Conservation (phyloP, 2,888 invertebrate species). For the Sinelater perroti region DNA sequence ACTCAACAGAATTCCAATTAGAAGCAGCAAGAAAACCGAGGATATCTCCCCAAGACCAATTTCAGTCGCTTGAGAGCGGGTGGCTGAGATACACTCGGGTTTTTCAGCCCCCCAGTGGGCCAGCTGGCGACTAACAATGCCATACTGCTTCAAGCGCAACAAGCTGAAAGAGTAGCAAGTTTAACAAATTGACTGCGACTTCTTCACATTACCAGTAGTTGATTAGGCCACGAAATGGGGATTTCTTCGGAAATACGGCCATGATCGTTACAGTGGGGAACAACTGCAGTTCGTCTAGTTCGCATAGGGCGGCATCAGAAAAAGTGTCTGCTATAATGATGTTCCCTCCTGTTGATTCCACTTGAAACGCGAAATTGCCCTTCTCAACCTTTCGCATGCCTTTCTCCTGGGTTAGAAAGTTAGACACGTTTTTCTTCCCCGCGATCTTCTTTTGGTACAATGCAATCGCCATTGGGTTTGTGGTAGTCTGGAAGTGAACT, state of each 20-base stretch:
- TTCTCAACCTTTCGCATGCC: slow-evolving; percentile 50
- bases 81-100: slow-evolving; percentile 50
- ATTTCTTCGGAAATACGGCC: slow-evolving; percentile 51
- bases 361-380: slow-evolving; percentile 56
- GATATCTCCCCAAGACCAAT: slow-evolving; percentile 51
- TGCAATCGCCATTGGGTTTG: slow-evolving; percentile 66
- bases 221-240: slow-evolving; percentile 54
- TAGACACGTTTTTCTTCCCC: slow-evolving; percentile 39
- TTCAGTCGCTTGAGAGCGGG: slow-evolving; percentile 39
- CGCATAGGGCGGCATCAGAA: slow-evolving; percentile 52
- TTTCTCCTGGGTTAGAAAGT: slow-evolving; percentile 47
- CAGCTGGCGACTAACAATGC: slow-evolving; percentile 48
- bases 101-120: slow-evolving; percentile 52
- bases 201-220: slow-evolving; percentile 53
- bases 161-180: slow-evolving; percentile 44
- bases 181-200: background rate
- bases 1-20: slow-evolving; percentile 16
- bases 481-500: slow-evolving; percentile 64
- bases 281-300: slow-evolving; percentile 53
- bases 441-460: slow-evolving; percentile 69
- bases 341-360: slow-evolving; percentile 54
- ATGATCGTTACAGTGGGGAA: slow-evolving; percentile 49
- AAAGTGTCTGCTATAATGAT: slow-evolving; percentile 53
- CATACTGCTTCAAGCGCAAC: slow-evolving; percentile 51
- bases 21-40: slow-evolving; percentile 10